Evolutionary conservation across 2,888 invertebrate genomes (phyloP), one percentile per base, ranked within the genome.

Genomic region (Drosophila setosimentum): DNA sequence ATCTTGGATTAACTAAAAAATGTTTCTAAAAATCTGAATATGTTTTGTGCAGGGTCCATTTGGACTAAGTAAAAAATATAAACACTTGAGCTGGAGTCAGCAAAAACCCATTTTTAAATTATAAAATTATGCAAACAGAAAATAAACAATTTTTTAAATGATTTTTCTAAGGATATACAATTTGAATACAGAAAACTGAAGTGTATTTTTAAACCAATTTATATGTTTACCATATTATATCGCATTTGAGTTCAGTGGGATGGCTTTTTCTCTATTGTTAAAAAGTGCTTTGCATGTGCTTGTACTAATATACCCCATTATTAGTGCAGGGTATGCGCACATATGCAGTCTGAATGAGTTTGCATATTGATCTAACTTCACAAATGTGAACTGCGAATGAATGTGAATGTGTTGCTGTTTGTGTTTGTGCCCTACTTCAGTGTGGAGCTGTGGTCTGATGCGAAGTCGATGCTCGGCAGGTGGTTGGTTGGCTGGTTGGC

Each of bases 301-400:
- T 50, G 24, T 6, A 30, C 8, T 30, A 21, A 18, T 32, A 53
- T 37, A 35, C 48, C 58, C n/a, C 35, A 33, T 18, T 32, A 8
- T n/a, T 37, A n/a, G 30, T 42, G 42, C 45, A 69, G 70, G 45
- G 62, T 57, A 59, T 62, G 24, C 16, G 7, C 29, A 40, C 40
- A 63, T 13, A 60, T 63, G 64, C 54, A 45, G 40, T 32, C 60
- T 50, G 42, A 62, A 60, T 55, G 68, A 45, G 65, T 57, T 76
- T 67, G 68, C 75, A 66, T 80, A 76, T 79, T 72, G 66, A 73
- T 76, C 50, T 64, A 58, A 35, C 50, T 48, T 45, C 58, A 37
- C 27, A 35, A 55, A 66, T 63, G 58, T 40, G 73, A 60, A 63
- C 35, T 64, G 50, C 50, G 16, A 30, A 35, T 60, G 37, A 11